phyloP scores from a whole-genome alignment of 2,113 vertebrate genomes.

The Herpetotheres cachinnans region DNA sequence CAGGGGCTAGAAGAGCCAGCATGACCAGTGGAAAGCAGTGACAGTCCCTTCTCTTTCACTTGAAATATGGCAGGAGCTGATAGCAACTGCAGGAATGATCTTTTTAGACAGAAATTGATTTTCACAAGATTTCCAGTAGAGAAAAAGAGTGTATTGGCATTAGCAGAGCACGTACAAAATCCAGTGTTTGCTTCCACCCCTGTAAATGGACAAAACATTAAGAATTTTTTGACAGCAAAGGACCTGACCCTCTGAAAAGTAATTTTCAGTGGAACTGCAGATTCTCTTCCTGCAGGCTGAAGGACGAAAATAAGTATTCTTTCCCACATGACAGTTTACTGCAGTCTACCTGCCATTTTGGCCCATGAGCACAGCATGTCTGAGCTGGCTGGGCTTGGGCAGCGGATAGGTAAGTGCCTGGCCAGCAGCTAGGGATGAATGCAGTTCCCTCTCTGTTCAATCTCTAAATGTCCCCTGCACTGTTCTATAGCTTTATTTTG shows the following conservation, averaged over 20 bases:
- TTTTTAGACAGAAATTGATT: background rate
- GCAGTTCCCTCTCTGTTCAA: background rate
- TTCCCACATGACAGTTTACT: background rate
- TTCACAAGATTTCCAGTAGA: background rate
- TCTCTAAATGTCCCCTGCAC: background rate
- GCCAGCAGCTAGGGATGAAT: background rate
- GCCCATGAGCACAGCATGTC: background rate
- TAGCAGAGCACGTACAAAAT: background rate
- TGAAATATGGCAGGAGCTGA: background rate
- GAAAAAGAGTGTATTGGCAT: background rate
- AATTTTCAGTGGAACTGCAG: background rate
- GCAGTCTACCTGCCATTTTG: background rate
- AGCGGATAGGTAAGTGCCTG: background rate
- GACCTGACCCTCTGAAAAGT: background rate
- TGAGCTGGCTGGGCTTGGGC: background rate
- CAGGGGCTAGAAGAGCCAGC: background rate
- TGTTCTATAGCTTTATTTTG: background rate
- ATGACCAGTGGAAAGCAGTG: background rate
- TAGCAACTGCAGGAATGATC: background rate
- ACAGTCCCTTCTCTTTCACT: background rate
- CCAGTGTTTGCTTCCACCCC: background rate
- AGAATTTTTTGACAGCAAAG: background rate
- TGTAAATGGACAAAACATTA: background rate
- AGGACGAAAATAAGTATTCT: background rate
- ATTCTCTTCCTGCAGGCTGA: background rate